phyloP scores from a whole-genome alignment of 2,888 invertebrate species.

The Pedicia rivosa region DNA sequence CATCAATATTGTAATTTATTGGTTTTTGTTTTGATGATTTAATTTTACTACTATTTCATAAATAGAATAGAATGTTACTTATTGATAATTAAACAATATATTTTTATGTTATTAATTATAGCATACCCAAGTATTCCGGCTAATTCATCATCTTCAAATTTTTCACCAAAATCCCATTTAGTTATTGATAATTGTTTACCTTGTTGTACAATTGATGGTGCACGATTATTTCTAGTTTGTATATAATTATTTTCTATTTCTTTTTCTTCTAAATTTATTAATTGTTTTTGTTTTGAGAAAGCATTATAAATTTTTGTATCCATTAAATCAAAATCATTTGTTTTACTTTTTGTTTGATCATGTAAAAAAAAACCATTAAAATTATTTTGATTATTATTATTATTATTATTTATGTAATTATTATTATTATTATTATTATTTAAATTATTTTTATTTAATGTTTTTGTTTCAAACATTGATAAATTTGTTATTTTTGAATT shows the following conservation, averaged over 20 bases:
- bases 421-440: background rate
- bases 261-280: too few relatives aligned
- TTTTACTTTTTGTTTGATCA: conserved; percentile 8
- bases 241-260: background rate
- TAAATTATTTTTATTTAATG: background rate
- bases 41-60: conserved; percentile 29
- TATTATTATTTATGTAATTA: too few relatives aligned
- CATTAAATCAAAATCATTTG: background rate
- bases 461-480: conserved; percentile 11
- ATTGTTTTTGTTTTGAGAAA: conserved; percentile 13
- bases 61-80: background rate
- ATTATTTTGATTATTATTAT: conserved; percentile 7
- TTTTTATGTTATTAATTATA: background rate
- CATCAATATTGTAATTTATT: conserved; percentile 20
- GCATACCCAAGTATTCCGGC: conserved; percentile 57
- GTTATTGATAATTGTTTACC: conserved; percentile 19
- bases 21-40: conserved; percentile 22
- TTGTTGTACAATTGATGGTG: conserved; percentile 15
- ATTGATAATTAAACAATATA: background rate
- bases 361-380: conserved; percentile 15
- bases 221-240: too few relatives aligned
- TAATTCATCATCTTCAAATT: conserved; percentile 42
- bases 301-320: conserved; percentile 14
- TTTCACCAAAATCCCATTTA: conserved; percentile 3
- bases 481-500: conserved; percentile 8